phyloP scores from a whole-genome alignment of 2,113 vertebrate species.

The Sapayoa aenigma region DNA sequence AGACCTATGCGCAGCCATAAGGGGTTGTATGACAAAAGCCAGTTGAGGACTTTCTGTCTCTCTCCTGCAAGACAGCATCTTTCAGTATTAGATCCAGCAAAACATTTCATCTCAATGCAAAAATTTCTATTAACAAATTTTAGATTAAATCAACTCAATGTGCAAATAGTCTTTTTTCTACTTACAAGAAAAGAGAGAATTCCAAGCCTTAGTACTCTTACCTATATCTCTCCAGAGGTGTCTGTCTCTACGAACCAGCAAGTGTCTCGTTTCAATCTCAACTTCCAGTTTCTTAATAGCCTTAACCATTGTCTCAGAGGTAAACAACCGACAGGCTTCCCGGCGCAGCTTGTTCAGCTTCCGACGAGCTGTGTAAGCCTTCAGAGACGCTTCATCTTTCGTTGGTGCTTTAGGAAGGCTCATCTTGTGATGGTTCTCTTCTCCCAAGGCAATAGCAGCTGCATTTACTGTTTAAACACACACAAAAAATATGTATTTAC shows the following conservation, averaged over 20 bases:
- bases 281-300: slow-evolving; percentile 88
- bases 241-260: slow-evolving; percentile 88
- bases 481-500: neutral
- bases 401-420: slow-evolving; percentile 88
- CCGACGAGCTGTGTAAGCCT: slow-evolving; percentile 84
- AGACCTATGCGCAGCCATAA: slow-evolving; percentile 94
- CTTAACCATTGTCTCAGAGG: slow-evolving; percentile 82
- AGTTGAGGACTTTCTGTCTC: slow-evolving; percentile 89
- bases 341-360: slow-evolving; percentile 86
- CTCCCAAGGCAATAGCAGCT: slow-evolving; percentile 79
- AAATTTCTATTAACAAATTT: neutral
- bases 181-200: neutral
- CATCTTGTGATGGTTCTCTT: slow-evolving; percentile 71
- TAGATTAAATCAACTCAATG: neutral
- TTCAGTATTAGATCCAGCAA: neutral
- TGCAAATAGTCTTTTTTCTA: neutral
- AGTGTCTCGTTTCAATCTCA: slow-evolving; percentile 84
- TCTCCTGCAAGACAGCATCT: slow-evolving; percentile 77
- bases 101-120: neutral
- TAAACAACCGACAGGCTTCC: slow-evolving; percentile 85
- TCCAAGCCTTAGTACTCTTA: slow-evolving; percentile 50
- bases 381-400: slow-evolving; percentile 91
- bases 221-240: slow-evolving; percentile 97
- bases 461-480: slow-evolving; percentile 78
- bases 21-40: slow-evolving; percentile 93